Percentiles rank a stretch among this genome's conserved stretches.
Evolutionary conservation across 2,797 vertebrate species (phyloP).

Genomic region (Squalus acanthias): DNA sequence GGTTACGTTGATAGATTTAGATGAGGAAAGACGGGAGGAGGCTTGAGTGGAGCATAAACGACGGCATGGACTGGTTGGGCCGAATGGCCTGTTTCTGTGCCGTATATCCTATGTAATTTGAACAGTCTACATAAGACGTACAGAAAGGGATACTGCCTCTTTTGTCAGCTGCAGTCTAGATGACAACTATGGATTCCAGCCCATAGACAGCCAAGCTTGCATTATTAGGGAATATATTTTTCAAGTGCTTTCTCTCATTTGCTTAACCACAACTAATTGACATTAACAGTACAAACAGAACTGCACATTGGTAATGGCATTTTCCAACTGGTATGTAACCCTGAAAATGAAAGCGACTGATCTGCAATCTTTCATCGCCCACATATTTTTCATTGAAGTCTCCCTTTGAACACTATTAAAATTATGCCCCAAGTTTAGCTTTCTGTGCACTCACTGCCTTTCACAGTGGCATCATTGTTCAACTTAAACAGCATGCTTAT

Average conservation of each 20-base stretch:
- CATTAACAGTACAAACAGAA: constrained; percentile 12
- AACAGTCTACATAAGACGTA: neutral
- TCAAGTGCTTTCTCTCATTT: constrained; percentile 31
- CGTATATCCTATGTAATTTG: neutral
- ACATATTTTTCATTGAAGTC: constrained; percentile 6
- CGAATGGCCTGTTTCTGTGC: no score
- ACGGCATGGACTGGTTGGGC: no score
- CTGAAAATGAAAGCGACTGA: constrained; percentile 27
- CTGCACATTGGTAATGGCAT: constrained; percentile 8
- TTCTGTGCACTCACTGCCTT: constrained; percentile 12
- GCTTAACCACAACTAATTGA: constrained; percentile 11
- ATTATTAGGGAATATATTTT: neutral
- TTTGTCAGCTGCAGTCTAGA: neutral
- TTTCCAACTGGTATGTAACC: constrained; percentile 37
- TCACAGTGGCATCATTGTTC: neutral
- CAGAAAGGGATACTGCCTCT: neutral
- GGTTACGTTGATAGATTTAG: no score
- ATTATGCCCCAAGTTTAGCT: constrained; percentile 4
- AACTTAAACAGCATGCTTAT: constrained; percentile 30
- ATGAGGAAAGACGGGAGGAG: no score
- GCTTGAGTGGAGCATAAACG: no score
- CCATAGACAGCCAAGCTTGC: neutral
- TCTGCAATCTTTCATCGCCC: neutral
- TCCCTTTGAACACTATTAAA: constrained; percentile 10
- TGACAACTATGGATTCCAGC: constrained; percentile 27